These are phyloP conservation scores for Plodia interpunctella DNA, from an alignment of 1,140 invertebrate species.

Conservation along the genomic window DNA sequence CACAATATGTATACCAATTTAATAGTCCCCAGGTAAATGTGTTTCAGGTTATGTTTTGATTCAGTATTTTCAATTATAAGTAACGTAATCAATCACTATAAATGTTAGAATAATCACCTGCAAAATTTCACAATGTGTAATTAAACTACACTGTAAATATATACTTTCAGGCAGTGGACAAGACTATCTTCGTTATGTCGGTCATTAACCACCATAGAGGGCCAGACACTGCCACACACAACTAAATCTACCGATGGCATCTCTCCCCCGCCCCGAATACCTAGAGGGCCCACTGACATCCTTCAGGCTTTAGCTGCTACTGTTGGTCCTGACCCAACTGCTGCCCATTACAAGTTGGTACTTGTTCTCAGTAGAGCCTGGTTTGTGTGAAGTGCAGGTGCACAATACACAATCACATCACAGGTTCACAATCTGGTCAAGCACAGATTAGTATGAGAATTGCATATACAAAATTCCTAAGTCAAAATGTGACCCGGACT, in stretches of 20 bases:
- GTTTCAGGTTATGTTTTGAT: constrained; percentile 11
- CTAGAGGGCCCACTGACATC: constrained; percentile 88
- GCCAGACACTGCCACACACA: constrained; percentile 50
- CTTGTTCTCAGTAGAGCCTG: too few relatives aligned
- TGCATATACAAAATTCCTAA: too few relatives aligned
- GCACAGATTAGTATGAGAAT: too few relatives aligned
- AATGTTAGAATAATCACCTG: too few relatives aligned
- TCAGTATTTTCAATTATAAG: not conserved
- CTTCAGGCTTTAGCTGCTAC: constrained; percentile 87
- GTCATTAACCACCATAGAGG: constrained; percentile 47
- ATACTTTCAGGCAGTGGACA: constrained; percentile 47
- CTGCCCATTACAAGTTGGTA: constrained; percentile 85
- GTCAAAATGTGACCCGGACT: too few relatives aligned
- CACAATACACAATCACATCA: too few relatives aligned
- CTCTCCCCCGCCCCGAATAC: constrained; percentile 81
- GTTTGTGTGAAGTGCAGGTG: too few relatives aligned
- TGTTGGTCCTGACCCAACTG: constrained; percentile 85
- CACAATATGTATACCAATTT: constrained; percentile 46
- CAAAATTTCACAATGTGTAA: too few relatives aligned
- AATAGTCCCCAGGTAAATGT: constrained; percentile 36
- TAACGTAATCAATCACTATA: too few relatives aligned
- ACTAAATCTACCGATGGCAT: constrained; percentile 56
- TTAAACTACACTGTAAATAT: too few relatives aligned
- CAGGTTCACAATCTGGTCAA: too few relatives aligned
- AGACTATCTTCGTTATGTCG: constrained; percentile 51